phyloP scores from a whole-genome alignment of 2,797 vertebrate genomes.

The Scomberomorus guttatus region DNA sequence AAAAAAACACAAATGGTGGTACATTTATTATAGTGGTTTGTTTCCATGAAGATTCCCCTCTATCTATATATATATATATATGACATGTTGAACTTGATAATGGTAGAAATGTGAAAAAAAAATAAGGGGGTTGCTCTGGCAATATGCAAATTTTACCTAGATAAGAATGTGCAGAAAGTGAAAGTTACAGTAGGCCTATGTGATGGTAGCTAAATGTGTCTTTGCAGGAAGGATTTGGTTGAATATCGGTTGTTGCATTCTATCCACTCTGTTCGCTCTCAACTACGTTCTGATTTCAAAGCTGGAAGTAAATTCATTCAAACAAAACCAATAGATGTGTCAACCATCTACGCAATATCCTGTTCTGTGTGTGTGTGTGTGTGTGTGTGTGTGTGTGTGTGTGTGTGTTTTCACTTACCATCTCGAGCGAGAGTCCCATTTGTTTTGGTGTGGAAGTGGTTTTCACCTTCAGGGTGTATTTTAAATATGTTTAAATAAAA shows the following conservation, averaged over 20 bases:
- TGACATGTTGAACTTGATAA: constrained; percentile 80
- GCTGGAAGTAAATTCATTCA: constrained; percentile 82
- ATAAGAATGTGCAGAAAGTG: constrained; percentile 69
- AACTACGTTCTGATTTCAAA: constrained; percentile 82
- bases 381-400: not conserved
- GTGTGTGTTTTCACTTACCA: not conserved
- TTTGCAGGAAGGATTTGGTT: constrained; percentile 84
- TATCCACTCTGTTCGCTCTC: constrained; percentile 82
- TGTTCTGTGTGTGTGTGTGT: constrained; percentile 17
- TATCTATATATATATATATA: constrained; percentile 55
- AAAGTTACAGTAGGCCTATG: constrained; percentile 49
- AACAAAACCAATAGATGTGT: constrained; percentile 76
- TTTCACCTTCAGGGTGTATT: not conserved
- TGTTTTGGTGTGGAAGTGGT: constrained; percentile 5
- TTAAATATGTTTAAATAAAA: not conserved
- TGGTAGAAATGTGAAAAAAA: constrained; percentile 83
- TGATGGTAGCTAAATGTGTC: constrained; percentile 84
- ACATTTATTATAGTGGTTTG: constrained; percentile 82
- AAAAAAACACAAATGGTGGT: constrained; percentile 69
- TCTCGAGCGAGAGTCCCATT: not conserved
- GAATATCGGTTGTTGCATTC: constrained; percentile 76
- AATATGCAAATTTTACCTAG: constrained; percentile 74
- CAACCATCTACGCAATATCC: constrained; percentile 35
- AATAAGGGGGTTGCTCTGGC: constrained; percentile 79
- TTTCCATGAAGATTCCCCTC: constrained; percentile 75